These are phyloP conservation scores for Clarias fuscus DNA, from an alignment of 2,797 vertebrate genomes.

Conservation along the genomic window DNA sequence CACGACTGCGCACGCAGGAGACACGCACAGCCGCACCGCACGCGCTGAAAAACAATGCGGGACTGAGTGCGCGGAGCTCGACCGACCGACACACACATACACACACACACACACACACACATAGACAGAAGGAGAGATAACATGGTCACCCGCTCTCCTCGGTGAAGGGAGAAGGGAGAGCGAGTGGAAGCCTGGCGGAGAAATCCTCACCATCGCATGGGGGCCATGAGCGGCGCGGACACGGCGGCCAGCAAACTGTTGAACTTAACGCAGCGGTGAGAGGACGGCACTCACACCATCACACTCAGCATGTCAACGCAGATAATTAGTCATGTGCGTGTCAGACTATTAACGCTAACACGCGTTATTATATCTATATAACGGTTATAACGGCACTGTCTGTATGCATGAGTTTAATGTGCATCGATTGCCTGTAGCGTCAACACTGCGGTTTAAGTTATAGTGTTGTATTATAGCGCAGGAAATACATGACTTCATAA, in stretches of 20 bases:
- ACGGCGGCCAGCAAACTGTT: slow-evolving; percentile 81
- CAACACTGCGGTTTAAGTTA: neutral
- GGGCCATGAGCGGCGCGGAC: slow-evolving; percentile 82
- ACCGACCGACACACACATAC: slow-evolving; percentile 5
- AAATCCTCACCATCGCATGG: slow-evolving; percentile 66
- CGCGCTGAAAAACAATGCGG: slow-evolving; percentile 13
- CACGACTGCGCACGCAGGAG: slow-evolving; percentile 10
- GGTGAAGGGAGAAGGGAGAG: slow-evolving; percentile 38
- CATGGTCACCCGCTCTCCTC: slow-evolving; percentile 43
- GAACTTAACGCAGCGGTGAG: slow-evolving; percentile 86
- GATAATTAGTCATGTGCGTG: neutral
- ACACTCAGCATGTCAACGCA: neutral
- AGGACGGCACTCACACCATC: neutral
- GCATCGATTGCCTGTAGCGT: neutral
- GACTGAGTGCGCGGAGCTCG: slow-evolving; percentile 6
- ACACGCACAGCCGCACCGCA: neutral
- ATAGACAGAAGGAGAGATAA: neutral
- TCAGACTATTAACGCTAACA: too few relatives aligned
- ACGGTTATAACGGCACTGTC: neutral
- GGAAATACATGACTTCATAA: neutral
- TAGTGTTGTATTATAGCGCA: neutral
- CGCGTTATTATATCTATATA: too few relatives aligned
- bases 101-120: too few relatives aligned
- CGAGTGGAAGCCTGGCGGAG: slow-evolving; percentile 55
- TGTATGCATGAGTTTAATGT: neutral